Conservation (phyloP, 2,113 vertebrate genomes). For the Pampusana beccarii region DNA sequence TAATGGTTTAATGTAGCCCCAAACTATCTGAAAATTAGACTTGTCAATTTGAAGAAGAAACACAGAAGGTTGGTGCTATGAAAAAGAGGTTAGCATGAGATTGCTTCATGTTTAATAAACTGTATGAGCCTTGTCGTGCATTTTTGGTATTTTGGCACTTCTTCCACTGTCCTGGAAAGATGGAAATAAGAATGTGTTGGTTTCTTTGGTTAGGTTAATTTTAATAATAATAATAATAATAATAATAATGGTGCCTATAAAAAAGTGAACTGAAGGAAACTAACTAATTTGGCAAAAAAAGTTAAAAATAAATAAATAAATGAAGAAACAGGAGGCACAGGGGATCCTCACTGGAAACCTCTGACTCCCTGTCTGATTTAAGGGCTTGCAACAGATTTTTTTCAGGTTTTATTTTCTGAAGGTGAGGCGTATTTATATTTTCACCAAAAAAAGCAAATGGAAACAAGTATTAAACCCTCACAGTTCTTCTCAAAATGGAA, state of each 20-base stretch:
- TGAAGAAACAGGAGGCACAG: background rate
- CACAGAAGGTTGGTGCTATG: background rate
- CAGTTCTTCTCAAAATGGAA: background rate
- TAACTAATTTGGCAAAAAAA: too few relatives aligned
- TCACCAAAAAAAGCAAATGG: background rate
- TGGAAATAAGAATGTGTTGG: background rate
- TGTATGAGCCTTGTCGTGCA: background rate
- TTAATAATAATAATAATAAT: too few relatives aligned
- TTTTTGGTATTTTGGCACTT: background rate
- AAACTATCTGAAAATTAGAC: background rate
- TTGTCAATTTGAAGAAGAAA: too few relatives aligned
- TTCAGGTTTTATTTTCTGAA: background rate
- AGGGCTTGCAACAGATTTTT: fast-evolving
- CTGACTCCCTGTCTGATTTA: too few relatives aligned
- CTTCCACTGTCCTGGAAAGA: background rate
- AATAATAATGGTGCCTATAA: background rate
- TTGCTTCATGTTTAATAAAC: background rate
- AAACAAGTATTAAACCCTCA: background rate
- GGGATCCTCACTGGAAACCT: background rate
- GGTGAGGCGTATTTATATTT: background rate
- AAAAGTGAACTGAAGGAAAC: background rate
- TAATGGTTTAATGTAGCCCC: background rate
- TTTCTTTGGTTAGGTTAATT: background rate
- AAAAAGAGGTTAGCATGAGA: background rate
- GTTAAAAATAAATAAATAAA: background rate